Percentiles rank a stretch among this genome's conserved stretches.
These are phyloP conservation scores for Mesorhabditis spiculigera DNA, from an alignment of 2,888 invertebrate species.

Conservation along the genomic window DNA sequence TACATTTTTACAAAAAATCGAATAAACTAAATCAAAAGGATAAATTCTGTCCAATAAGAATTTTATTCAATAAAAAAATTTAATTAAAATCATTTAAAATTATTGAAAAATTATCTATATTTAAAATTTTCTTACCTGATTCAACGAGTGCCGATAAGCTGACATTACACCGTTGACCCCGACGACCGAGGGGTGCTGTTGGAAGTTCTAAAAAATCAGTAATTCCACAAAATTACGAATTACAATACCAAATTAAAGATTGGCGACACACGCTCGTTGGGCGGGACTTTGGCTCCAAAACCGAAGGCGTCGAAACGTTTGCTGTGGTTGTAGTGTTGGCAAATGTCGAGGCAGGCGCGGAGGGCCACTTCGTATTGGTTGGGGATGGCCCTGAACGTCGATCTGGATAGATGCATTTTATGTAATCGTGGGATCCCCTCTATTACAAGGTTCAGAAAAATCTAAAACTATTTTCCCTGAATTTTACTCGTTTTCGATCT, in stretches of 20 bases:
- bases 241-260: slow-evolving; percentile 62
- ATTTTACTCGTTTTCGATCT: too few species aligned
- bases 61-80: too few species aligned
- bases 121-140: slow-evolving; percentile 56
- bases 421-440: too few species aligned
- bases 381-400: slow-evolving; percentile 37
- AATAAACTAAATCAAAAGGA: too few species aligned
- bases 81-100: too few species aligned
- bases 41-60: too few species aligned
- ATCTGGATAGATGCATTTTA: too few species aligned
- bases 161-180: slow-evolving; percentile 64
- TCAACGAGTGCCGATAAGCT: slow-evolving; percentile 64
- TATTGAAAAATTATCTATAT: too few species aligned
- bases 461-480: too few species aligned
- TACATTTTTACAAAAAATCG: too few species aligned
- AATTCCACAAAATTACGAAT: neutral
- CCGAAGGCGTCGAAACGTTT: slow-evolving; percentile 66
- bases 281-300: slow-evolving; percentile 65
- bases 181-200: slow-evolving; percentile 64
- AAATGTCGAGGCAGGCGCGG: slow-evolving; percentile 44
- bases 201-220: slow-evolving; percentile 61
- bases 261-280: slow-evolving; percentile 63
- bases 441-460: too few species aligned
- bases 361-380: slow-evolving; percentile 64
- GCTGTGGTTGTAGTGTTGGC: slow-evolving; percentile 53